Evolutionary conservation across 1,140 invertebrate species (phyloP).

Genomic region (Myzus persicae): DNA sequence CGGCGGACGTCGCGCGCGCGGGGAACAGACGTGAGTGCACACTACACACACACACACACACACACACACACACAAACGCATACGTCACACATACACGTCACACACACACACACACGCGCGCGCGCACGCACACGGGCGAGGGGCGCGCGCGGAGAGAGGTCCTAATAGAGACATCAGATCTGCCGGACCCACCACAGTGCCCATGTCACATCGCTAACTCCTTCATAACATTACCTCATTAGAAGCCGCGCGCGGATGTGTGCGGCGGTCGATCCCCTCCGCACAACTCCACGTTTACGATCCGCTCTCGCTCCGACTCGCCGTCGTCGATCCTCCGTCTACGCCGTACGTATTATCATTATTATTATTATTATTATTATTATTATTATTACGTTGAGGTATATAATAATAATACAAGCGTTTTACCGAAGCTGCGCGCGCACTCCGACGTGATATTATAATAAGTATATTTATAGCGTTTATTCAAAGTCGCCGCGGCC

Average conservation of each 20-base stretch:
- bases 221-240: constrained; percentile 59
- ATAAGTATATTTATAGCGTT: constrained; percentile 33
- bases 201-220: constrained; percentile 59
- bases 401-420: background rate
- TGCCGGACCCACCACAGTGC: constrained; percentile 58
- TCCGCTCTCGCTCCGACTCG: background rate
- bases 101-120: background rate
- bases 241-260: constrained; percentile 53
- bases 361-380: background rate
- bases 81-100: background rate
- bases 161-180: constrained; percentile 60
- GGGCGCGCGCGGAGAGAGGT: constrained; percentile 32
- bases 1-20: constrained; percentile 37
- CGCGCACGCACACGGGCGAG: background rate
- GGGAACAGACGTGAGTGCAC: background rate
- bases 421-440: background rate
- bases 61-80: background rate
- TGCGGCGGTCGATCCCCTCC: background rate
- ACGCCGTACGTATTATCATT: background rate
- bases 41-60: background rate
- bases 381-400: background rate
- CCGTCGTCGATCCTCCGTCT: background rate
- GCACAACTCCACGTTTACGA: no score
- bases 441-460: constrained; percentile 1
- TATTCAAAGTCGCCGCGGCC: constrained; percentile 15